Conservation (phyloP, 2,797 vertebrate species). For the Melanotaenia pygmaea region DNA sequence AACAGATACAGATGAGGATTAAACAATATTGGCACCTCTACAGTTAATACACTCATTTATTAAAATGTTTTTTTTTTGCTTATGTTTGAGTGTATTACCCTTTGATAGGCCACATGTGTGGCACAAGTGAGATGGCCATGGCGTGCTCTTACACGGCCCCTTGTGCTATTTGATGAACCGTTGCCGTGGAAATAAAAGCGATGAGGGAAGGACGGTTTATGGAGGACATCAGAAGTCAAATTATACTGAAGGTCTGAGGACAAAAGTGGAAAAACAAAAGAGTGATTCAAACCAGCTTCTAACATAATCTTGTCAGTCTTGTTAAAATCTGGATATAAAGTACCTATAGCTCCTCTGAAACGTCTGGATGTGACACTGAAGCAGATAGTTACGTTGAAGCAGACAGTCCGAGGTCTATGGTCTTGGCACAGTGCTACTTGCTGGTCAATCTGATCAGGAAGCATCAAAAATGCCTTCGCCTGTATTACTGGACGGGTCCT, state of each 20-base stretch:
- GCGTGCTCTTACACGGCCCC: slow-evolving; percentile 78
- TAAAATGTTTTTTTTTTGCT: background rate
- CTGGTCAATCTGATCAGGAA: slow-evolving; percentile 87
- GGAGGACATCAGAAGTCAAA: slow-evolving; percentile 88
- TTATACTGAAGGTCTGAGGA: slow-evolving; percentile 90
- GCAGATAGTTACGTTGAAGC: slow-evolving; percentile 88
- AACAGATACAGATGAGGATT: background rate
- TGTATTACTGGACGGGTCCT: slow-evolving; percentile 93
- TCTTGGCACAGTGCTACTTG: slow-evolving; percentile 83
- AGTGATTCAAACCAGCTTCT: too few species aligned
- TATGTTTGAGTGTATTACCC: slow-evolving; percentile 77
- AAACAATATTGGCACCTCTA: background rate
- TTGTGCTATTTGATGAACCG: slow-evolving; percentile 86
- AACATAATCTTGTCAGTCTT: background rate
- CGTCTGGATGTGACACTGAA: slow-evolving; percentile 87
- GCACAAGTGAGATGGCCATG: slow-evolving; percentile 78
- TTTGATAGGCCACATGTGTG: slow-evolving; percentile 87
- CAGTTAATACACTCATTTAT: background rate
- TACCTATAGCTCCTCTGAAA: slow-evolving; percentile 88
- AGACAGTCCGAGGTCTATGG: slow-evolving; percentile 83
- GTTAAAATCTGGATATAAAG: background rate
- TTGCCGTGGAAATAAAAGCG: slow-evolving; percentile 94
- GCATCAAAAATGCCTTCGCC: slow-evolving; percentile 85
- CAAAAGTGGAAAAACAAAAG: background rate
- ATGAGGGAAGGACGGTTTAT: slow-evolving; percentile 85